These are phyloP conservation scores for Cerastis leucographa DNA, from an alignment of 2,888 invertebrate species.

Conservation along the genomic window DNA sequence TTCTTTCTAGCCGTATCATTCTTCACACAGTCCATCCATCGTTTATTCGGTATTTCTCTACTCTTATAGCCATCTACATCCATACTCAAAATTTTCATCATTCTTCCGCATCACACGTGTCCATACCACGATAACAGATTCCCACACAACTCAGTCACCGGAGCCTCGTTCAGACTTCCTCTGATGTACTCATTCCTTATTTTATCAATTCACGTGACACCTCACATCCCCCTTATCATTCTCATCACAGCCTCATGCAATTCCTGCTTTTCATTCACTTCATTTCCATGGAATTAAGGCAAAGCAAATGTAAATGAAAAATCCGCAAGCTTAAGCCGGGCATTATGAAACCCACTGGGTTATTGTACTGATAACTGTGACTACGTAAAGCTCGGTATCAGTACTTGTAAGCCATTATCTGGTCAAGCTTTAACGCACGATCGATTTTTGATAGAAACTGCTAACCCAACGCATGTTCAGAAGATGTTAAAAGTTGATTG, in stretches of 20 bases:
- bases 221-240: background rate
- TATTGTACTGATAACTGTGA: constrained; percentile 37
- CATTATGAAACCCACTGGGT: constrained; percentile 19
- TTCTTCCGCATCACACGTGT: background rate
- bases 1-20: background rate
- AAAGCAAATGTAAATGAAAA: constrained; percentile 7
- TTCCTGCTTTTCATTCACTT: background rate
- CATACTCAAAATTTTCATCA: too few species aligned
- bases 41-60: background rate
- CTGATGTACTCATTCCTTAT: background rate
- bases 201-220: background rate
- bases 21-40: background rate
- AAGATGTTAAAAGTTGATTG: background rate
- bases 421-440: constrained; percentile 24
- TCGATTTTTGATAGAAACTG: constrained; percentile 45
- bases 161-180: background rate
- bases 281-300: background rate
- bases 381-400: constrained; percentile 35
- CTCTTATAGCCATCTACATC: background rate
- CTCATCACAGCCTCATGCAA: background rate
- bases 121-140: background rate
- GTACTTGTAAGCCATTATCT: constrained; percentile 35
- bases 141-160: background rate
- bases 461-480: background rate
- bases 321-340: background rate